These are phyloP conservation scores for Ellobium chinense DNA, from an alignment of 2,888 invertebrate genomes.

Conservation along the genomic window DNA sequence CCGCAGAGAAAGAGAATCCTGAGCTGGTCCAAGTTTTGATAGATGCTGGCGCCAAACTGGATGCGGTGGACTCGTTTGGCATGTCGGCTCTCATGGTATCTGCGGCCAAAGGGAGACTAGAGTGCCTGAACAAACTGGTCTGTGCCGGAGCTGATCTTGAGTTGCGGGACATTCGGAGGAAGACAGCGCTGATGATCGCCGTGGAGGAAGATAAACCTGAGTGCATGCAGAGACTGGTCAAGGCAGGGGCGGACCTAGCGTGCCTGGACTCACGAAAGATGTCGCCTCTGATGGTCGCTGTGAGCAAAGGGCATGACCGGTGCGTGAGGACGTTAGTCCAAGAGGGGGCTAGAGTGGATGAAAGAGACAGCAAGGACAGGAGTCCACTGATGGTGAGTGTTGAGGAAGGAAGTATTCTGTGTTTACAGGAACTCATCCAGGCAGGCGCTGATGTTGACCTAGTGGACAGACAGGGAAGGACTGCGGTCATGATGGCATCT, in stretches of 20 bases:
- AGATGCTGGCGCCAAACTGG: slow-evolving; percentile 12
- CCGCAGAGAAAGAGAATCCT: not conserved
- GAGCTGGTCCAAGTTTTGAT: not conserved
- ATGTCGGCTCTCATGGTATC: slow-evolving; percentile 26
- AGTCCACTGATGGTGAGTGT: not conserved
- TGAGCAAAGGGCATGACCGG: not conserved
- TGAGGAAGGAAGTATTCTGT: not conserved
- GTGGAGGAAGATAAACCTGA: not conserved
- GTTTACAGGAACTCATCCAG: not conserved
- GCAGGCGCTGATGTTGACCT: slow-evolving; percentile 7
- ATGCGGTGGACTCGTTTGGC: slow-evolving; percentile 19
- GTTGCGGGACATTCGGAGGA: slow-evolving; percentile 4
- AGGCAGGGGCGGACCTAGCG: not conserved
- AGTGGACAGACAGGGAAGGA: not conserved
- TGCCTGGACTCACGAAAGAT: not conserved
- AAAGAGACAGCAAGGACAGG: not conserved
- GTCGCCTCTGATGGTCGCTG: not conserved
- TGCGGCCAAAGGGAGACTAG: slow-evolving; percentile 3
- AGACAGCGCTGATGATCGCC: slow-evolving; percentile 18
- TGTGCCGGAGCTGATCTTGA: not conserved
- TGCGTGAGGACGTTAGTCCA: slow-evolving; percentile 2
- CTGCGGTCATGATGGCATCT: not conserved
- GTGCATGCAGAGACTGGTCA: slow-evolving; percentile 7
- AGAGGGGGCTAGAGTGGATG: not conserved
- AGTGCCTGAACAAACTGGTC: not conserved